phyloP scores from a whole-genome alignment of 2,113 vertebrate species.

The Odontesthes bonariensis region DNA sequence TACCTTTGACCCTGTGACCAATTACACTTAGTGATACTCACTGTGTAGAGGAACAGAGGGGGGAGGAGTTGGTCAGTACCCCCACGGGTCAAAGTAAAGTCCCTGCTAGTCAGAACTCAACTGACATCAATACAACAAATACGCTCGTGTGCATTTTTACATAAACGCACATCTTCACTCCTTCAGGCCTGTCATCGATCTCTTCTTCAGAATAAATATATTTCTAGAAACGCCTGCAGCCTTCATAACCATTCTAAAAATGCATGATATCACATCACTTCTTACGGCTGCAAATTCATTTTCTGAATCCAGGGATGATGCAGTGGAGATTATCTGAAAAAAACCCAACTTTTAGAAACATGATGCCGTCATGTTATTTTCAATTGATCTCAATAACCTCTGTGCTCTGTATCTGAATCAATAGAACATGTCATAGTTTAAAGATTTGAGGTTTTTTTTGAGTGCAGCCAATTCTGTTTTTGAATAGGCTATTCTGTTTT shows the following conservation, averaged over 20 bases:
- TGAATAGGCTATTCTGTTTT: no score
- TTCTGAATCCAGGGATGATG: background rate
- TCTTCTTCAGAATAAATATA: background rate
- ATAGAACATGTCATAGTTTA: no score
- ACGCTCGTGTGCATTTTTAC: background rate
- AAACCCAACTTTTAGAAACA: no score
- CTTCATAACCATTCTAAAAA: background rate
- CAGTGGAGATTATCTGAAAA: background rate
- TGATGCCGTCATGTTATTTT: no score
- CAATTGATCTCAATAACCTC: no score
- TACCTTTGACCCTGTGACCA: conserved; percentile 63
- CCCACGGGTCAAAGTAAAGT: conserved; percentile 55
- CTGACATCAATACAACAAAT: conserved; percentile 26
- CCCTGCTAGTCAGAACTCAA: conserved; percentile 36
- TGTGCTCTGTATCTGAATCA: no score
- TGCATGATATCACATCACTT: background rate
- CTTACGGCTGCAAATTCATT: background rate
- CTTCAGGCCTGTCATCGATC: background rate
- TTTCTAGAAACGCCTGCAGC: background rate
- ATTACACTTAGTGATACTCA: conserved; percentile 57
- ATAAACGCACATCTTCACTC: conserved; percentile 10
- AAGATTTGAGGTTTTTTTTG: no score
- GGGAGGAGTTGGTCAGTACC: conserved; percentile 14
- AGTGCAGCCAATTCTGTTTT: no score
- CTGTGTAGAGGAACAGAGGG: conserved; percentile 48